A percentile compares a stretch with the other conserved stretches of the same genome.
Conservation (phyloP, 2,888 invertebrate genomes). For the Latrodectus hesperus region DNA sequence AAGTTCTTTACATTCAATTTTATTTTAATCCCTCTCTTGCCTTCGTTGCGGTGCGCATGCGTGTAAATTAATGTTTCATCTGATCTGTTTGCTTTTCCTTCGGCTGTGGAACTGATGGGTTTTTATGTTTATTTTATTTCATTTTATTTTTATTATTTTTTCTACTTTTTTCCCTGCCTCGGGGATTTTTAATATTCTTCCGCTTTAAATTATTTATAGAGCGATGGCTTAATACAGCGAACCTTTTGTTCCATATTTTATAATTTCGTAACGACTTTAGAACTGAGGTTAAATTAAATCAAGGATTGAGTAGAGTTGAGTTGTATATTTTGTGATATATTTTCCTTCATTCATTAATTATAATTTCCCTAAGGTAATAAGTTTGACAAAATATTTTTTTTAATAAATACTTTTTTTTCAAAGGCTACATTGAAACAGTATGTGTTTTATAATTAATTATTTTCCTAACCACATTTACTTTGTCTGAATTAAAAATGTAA, state of each 20-base stretch:
- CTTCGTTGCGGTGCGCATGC: slow-evolving; percentile 19
- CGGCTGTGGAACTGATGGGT: background rate
- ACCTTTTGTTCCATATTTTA: slow-evolving; percentile 1
- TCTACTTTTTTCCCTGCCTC: slow-evolving; percentile 15
- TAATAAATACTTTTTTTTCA: no score
- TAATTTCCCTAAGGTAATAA: no score
- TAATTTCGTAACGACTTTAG: background rate
- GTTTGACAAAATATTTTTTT: no score
- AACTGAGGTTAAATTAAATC: background rate
- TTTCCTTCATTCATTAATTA: no score
- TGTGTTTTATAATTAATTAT: no score
- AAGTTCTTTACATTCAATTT: slow-evolving; percentile 38
- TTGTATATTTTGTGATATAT: no score
- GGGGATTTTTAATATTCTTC: slow-evolving; percentile 48
- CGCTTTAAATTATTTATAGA: slow-evolving; percentile 48
- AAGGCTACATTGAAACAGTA: no score
- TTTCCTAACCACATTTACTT: no score
- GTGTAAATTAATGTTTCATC: slow-evolving; percentile 28
- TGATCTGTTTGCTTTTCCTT: slow-evolving; percentile 32
- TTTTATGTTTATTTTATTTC: slow-evolving; percentile 6
- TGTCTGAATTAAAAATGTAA: no score
- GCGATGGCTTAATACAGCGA: background rate
- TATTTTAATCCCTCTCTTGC: slow-evolving; percentile 6
- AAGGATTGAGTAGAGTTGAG: background rate
- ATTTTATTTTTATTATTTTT: slow-evolving; percentile 7